These are phyloP conservation scores for Agonopterix arenella DNA, from an alignment of 2,888 invertebrate species.

Conservation along the genomic window DNA sequence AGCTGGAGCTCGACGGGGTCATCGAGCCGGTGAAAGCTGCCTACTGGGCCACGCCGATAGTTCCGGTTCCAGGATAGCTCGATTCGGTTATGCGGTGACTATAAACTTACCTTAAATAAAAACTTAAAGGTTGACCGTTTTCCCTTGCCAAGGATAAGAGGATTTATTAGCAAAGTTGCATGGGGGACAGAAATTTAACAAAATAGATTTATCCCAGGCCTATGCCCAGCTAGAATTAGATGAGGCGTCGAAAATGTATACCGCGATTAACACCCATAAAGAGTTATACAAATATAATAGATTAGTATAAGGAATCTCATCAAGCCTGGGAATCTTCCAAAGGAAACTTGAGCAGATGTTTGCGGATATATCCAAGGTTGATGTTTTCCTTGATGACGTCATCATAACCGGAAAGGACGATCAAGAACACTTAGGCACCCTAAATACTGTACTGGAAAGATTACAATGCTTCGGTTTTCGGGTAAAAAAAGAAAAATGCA, in stretches of 20 bases:
- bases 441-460: not conserved
- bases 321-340: not conserved
- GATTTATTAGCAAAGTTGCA: not conserved
- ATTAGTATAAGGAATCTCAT: no score
- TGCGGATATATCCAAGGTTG: not conserved
- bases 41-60: no score
- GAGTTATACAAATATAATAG: no score
- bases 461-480: not conserved
- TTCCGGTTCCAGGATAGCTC: slow-evolving; percentile 7
- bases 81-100: not conserved
- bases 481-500: not conserved
- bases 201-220: no score
- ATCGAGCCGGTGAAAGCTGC: no score
- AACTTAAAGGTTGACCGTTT: not conserved
- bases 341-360: not conserved
- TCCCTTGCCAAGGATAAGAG: not conserved
- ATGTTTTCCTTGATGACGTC: not conserved
- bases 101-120: not conserved
- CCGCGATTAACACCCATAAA: not conserved
- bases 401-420: not conserved
- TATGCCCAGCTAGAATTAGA: no score
- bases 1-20: no score
- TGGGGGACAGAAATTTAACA: no score
- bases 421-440: not conserved
- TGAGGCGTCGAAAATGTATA: not conserved